Evolutionary conservation across 2,888 invertebrate genomes (phyloP), one percentile per base, ranked within the genome.

Genomic region (Acanthosepion lycidas): DNA sequence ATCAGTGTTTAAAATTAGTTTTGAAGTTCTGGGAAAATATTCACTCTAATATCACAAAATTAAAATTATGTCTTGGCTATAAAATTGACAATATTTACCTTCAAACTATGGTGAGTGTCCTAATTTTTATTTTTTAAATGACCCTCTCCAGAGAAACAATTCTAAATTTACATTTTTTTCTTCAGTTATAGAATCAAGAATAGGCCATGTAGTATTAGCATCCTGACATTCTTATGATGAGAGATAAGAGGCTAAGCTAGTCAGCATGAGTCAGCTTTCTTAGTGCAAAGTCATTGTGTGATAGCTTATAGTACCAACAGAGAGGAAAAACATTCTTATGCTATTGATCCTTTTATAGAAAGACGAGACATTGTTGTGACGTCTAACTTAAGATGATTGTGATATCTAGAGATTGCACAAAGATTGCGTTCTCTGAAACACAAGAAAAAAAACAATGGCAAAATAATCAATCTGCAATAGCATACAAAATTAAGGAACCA

Each of bases 361-460:
- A n/a, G 78, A 78, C n/a, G 78, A 78, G 78, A 78, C 78, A n/a
- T 78, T 78, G 78, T 78, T 78, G 78, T 78, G 78, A 78, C 78
- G 78, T n/a, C 78, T 33, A 78, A 78, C 78, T 78, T n/a, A 78
- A 78, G 78, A 78, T 78, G n/a, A 15, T 78, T 78, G 78, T n/a
- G 78, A 78, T 78, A 78, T 78, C 78, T 78, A n/a, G n/a, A n/a
- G 78, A 78, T 78, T 78, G 78, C 33, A 78, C 78, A 78, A 78
- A n/a, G 78, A 78, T 78, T 78, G n/a, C n/a, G 12, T 15, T n/a
- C 15, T n/a, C n/a, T n/a, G n/a, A n/a, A 78, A 78, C 78, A n/a
- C 78, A 78, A 78, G n/a, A 78, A 78, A 78, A 64, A 64, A 78
- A 78, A 78, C n/a, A 78, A 78, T 12, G 59, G 59, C 20, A n/a